A percentile compares a stretch with the other conserved stretches of the same genome.
Conservation (phyloP, 2,797 vertebrate species). For the Octomys mimax region DNA sequence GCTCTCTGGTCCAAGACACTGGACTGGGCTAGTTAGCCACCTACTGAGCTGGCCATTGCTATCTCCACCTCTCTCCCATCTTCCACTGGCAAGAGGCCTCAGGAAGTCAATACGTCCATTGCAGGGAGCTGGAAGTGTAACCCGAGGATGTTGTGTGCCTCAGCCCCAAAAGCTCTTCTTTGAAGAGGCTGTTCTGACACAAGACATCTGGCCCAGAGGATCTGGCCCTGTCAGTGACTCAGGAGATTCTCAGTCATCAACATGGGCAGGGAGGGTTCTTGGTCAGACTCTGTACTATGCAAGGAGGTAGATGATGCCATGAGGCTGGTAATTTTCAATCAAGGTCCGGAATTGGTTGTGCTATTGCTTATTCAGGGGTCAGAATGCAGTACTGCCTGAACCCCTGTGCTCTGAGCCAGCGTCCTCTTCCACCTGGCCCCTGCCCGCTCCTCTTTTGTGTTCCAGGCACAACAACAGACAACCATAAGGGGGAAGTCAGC, state of each 20-base stretch:
- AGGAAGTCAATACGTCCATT: neutral
- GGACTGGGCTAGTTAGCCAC: neutral
- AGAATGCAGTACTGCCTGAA: neutral
- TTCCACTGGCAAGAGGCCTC: neutral
- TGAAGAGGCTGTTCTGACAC: neutral
- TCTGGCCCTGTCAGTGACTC: neutral
- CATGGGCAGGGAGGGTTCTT: neutral
- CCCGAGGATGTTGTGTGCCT: neutral
- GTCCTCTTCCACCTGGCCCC: neutral
- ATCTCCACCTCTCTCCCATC: neutral
- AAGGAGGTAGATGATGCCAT: neutral
- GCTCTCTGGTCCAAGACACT: neutral
- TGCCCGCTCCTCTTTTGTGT: neutral
- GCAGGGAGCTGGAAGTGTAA: neutral
- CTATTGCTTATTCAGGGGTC: neutral
- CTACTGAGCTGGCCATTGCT: neutral
- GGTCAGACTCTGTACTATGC: neutral
- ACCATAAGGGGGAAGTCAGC: neutral
- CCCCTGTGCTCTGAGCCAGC: neutral
- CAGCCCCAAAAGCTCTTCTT: neutral
- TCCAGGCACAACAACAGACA: conserved; percentile 10
- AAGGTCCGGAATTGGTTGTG: neutral
- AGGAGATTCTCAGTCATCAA: neutral
- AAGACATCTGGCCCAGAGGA: neutral
- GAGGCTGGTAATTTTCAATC: rapidly evolving